Evolutionary conservation across 2,113 vertebrate species (phyloP), one percentile per base, ranked within the genome.

Genomic region (Poicephalus gulielmi): DNA sequence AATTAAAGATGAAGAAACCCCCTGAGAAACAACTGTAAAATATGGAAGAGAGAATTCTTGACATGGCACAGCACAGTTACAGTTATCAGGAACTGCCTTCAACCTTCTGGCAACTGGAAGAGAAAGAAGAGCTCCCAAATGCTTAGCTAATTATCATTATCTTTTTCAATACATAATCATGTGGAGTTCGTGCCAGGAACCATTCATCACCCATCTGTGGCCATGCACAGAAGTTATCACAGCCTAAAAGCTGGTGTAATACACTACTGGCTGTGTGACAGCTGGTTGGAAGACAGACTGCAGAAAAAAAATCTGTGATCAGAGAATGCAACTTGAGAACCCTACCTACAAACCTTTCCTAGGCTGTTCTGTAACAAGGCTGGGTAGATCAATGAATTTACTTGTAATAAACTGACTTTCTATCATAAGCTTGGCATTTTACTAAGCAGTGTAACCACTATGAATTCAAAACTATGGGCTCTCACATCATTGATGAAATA

Each of bases 111-210:
- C 73, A 83, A 92, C 13, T 50, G 27, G 43, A 78, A 20, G 53
- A 85, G 75, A 88, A 95, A 91, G 53, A 77, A 85, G 39, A 94
- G 14, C 8, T 93, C 88, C 79, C 71, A 93, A 94, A 94, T 75
- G 88, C 31, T 92, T 93, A 74, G 50, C 64, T 94, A 95, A 96
- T 96, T 93, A 92, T 96, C 79, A 88, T 93, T 94, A 92, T 68
- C 43, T 88, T 95, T 95, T 94, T 92, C 31, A 90, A 97, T 81
- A 94, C 53, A 50, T 91, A 90, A 80, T 95, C 63, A 93, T 90
- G 12, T 83, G 76, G 31, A 83, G 20, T 57, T 63, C 59, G 33
- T 88, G 90, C 93, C 96, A 90, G 73, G 18, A 92, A 83, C 31
- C 8, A 96, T 95, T 83, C 83, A 94, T 95, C 90, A 95, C 43